These are phyloP conservation scores for Julus scandinavius DNA, from an alignment of 2,888 invertebrate genomes.

Conservation along the genomic window DNA sequence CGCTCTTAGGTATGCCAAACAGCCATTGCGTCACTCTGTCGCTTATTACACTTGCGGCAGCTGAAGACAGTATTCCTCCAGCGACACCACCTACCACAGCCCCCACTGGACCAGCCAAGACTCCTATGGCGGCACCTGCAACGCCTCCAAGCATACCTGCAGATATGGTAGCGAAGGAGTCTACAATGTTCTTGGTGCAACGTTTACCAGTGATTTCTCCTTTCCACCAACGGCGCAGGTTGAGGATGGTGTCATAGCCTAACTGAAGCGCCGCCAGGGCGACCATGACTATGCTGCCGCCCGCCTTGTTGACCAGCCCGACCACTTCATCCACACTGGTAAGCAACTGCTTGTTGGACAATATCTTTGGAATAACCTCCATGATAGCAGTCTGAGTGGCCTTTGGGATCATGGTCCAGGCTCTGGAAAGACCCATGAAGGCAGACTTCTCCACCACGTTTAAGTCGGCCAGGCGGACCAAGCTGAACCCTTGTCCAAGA, in stretches of 20 bases:
- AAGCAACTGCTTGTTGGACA: slow-evolving; percentile 40
- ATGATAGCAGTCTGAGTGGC: slow-evolving; percentile 1
- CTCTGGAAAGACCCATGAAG: background rate
- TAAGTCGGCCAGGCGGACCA: background rate
- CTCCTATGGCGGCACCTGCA: background rate
- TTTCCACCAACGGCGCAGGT: slow-evolving; percentile 24
- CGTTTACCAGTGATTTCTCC: slow-evolving; percentile 41
- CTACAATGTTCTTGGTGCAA: slow-evolving; percentile 9
- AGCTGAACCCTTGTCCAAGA: background rate
- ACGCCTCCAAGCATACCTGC: background rate
- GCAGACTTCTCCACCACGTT: background rate
- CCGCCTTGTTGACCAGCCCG: slow-evolving; percentile 16
- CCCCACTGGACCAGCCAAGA: background rate
- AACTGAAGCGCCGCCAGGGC: slow-evolving; percentile 8
- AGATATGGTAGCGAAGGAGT: background rate
- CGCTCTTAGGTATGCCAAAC: background rate
- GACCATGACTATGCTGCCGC: slow-evolving; percentile 43
- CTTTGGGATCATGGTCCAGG: slow-evolving; percentile 19
- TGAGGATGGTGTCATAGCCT: background rate
- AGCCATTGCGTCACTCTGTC: slow-evolving; percentile 21
- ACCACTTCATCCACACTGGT: slow-evolving; percentile 43
- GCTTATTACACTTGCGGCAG: background rate
- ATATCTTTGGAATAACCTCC: slow-evolving; percentile 28
- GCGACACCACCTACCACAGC: background rate
- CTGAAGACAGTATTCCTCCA: slow-evolving; percentile 15